Evolutionary conservation across 2,888 invertebrate species (phyloP).

Genomic region (Odontomyia ornata): DNA sequence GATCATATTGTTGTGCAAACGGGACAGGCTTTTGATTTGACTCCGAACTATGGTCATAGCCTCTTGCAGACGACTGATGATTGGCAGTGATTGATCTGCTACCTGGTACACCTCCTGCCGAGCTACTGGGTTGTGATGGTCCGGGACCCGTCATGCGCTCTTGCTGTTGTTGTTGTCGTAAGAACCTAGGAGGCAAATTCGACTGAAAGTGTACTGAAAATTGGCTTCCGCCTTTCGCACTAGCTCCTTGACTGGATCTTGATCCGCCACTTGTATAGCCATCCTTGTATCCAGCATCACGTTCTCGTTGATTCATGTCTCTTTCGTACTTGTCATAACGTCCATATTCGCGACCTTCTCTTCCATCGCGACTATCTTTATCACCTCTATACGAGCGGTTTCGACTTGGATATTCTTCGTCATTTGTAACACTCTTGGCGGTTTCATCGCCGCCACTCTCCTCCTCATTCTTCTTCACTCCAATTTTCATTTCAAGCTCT

Average conservation of each 20-base stretch:
- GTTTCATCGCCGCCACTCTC: conserved; percentile 59
- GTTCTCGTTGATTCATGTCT: conserved; percentile 51
- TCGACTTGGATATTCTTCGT: conserved; percentile 52
- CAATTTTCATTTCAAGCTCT: conserved; percentile 74
- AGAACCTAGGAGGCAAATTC: conserved; percentile 86
- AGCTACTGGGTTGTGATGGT: conserved; percentile 45
- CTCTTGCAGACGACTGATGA: conserved; percentile 50
- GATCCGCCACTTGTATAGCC: conserved; percentile 54
- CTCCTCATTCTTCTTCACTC: conserved; percentile 68
- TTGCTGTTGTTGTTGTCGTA: conserved; percentile 74
- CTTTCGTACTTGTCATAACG: conserved; percentile 52
- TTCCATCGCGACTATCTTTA: conserved; percentile 47
- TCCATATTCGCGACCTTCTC: conserved; percentile 51
- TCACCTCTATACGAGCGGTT: conserved; percentile 25
- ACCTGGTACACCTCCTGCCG: conserved; percentile 47
- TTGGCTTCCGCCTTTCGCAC: conserved; percentile 51
- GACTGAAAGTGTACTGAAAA: conserved; percentile 82
- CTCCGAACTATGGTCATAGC: conserved; percentile 45
- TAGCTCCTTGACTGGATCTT: conserved; percentile 64
- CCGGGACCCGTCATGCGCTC: conserved; percentile 48
- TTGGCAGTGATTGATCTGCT: conserved; percentile 54
- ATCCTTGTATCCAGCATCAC: conserved; percentile 50
- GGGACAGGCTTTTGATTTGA: conserved; percentile 52
- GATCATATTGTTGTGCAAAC: conserved; percentile 57
- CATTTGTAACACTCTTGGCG: conserved; percentile 49